phyloP scores from a whole-genome alignment of 2,113 vertebrate species.

The Gobiocypris rarus region DNA sequence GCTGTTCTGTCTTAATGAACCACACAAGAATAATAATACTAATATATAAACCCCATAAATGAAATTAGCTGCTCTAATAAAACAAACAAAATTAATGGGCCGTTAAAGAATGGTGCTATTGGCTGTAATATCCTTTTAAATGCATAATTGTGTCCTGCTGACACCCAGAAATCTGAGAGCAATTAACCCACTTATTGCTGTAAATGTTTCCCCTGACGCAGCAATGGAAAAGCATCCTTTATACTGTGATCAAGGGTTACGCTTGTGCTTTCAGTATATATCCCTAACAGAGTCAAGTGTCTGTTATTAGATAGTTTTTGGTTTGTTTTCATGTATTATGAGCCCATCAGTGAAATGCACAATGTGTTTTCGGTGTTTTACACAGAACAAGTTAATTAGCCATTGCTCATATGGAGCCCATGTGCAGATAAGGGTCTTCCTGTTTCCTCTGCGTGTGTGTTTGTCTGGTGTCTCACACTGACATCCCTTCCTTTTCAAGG shows the following conservation, averaged over 20 bases:
- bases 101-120: constrained; percentile 7
- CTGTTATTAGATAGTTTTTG: not conserved
- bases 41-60: constrained; percentile 20
- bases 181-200: constrained; percentile 38
- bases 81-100: constrained; percentile 1
- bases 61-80: not conserved
- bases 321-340: constrained; percentile 6
- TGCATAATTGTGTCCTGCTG: constrained; percentile 4
- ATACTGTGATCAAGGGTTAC: not conserved
- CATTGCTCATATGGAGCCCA: constrained; percentile 49
- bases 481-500: constrained; percentile 30
- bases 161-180: constrained; percentile 34
- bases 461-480: not conserved
- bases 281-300: not conserved
- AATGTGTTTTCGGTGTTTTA: constrained; percentile 8
- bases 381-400: constrained; percentile 26
- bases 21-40: constrained; percentile 6
- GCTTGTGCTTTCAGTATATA: not conserved
- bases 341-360: not conserved
- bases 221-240: not conserved
- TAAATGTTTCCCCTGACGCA: not conserved
- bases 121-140: not conserved
- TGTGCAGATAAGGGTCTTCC: constrained; percentile 49
- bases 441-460: constrained; percentile 39
- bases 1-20: not conserved